phyloP scores from a whole-genome alignment of 2,888 invertebrate species.

The Macrophya annulata region DNA sequence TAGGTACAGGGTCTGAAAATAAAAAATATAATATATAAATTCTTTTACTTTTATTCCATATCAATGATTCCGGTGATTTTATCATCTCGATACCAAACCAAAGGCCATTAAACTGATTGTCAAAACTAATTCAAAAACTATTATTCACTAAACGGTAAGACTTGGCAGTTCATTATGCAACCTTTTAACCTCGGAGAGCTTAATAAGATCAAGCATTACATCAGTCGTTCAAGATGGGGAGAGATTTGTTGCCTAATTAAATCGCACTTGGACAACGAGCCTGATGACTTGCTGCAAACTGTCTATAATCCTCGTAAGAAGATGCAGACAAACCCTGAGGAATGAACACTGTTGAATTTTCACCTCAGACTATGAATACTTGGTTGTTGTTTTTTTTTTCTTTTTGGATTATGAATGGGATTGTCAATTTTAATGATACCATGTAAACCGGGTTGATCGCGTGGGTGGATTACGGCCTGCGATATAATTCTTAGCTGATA shows the following conservation, averaged over 20 bases:
- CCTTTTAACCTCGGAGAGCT: slow-evolving; percentile 11
- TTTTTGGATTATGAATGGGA: not conserved
- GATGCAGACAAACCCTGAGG: not conserved
- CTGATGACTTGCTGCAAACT: slow-evolving; percentile 31
- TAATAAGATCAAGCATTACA: not conserved
- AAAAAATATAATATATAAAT: not conserved
- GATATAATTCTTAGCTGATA: not conserved
- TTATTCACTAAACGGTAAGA: not conserved
- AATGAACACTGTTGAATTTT: not conserved
- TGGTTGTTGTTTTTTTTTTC: not conserved
- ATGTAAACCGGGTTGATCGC: not conserved
- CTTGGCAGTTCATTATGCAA: not conserved
- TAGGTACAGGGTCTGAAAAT: not conserved
- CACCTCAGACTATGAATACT: no score
- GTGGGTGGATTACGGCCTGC: not conserved
- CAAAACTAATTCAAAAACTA: not conserved
- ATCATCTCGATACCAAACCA: not conserved
- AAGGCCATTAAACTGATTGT: not conserved
- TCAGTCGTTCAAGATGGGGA: not conserved
- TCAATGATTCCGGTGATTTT: not conserved
- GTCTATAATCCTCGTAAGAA: slow-evolving; percentile 17
- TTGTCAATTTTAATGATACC: slow-evolving; percentile 24
- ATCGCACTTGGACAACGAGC: slow-evolving; percentile 44
- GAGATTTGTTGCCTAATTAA: slow-evolving; percentile 54
- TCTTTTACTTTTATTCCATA: not conserved